Percentiles rank a stretch among this genome's conserved stretches.
These are phyloP conservation scores for Xerus rutilus DNA, from an alignment of 2,797 vertebrate genomes.

Conservation along the genomic window DNA sequence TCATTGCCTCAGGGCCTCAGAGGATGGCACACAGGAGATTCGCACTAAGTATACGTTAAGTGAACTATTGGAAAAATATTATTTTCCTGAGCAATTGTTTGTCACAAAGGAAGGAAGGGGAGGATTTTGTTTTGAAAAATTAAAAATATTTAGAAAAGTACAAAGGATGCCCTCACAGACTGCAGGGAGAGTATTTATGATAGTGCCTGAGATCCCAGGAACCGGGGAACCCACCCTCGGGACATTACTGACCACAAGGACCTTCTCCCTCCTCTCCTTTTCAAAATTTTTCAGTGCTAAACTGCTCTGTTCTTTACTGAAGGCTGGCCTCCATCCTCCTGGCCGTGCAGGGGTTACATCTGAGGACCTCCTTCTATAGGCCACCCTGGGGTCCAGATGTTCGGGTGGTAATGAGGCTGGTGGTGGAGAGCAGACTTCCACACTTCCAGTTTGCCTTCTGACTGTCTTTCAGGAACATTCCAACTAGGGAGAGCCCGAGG, in stretches of 20 bases:
- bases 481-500: neutral
- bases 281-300: neutral
- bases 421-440: neutral
- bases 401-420: neutral
- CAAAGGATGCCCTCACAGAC: neutral
- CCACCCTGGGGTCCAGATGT: neutral
- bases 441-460: neutral
- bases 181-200: neutral
- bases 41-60: neutral
- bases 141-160: slow-evolving; percentile 56
- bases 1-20: neutral
- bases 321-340: neutral
- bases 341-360: neutral
- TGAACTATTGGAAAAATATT: neutral
- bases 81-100: slow-evolving; percentile 44
- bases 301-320: neutral
- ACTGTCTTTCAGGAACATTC: neutral
- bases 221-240: neutral
- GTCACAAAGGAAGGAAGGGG: slow-evolving; percentile 6
- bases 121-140: neutral
- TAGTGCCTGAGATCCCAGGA: neutral
- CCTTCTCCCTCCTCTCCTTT: neutral
- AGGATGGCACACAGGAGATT: too few species aligned
- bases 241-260: neutral
- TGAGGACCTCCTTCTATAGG: neutral